phyloP scores from a whole-genome alignment of 2,113 vertebrate genomes.

The Podilymbus podiceps region DNA sequence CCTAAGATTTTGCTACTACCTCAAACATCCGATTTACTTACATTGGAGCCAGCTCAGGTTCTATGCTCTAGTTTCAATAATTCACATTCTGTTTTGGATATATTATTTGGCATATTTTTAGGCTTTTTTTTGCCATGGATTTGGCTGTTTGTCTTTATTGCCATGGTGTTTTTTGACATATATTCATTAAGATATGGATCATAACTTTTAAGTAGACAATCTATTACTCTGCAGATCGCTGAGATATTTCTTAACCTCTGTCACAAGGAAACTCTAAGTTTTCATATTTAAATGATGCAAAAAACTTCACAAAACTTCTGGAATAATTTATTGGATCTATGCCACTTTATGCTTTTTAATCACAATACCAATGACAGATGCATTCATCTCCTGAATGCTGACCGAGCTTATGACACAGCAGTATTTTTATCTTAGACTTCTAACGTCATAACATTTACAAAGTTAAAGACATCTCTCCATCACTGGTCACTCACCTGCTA shows the following conservation, averaged over 20 bases:
- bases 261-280: neutral
- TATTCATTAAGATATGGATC: neutral
- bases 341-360: slow-evolving; percentile 25
- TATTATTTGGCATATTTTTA: neutral
- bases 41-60: neutral
- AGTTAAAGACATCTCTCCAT: neutral
- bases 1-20: neutral
- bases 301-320: neutral
- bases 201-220: neutral
- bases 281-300: neutral
- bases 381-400: neutral
- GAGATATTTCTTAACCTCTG: slow-evolving; percentile 3
- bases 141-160: neutral
- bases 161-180: fast-evolving
- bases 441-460: neutral
- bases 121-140: neutral
- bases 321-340: neutral
- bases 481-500: neutral
- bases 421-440: neutral
- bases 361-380: fast-evolving
- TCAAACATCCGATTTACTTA: neutral
- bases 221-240: neutral
- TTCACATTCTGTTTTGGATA: neutral
- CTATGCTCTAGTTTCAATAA: neutral
- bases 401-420: neutral